Percentiles rank a stretch among this genome's conserved stretches.
Evolutionary conservation across 2,797 vertebrate genomes (phyloP).

Genomic region (Serranus cabrilla): DNA sequence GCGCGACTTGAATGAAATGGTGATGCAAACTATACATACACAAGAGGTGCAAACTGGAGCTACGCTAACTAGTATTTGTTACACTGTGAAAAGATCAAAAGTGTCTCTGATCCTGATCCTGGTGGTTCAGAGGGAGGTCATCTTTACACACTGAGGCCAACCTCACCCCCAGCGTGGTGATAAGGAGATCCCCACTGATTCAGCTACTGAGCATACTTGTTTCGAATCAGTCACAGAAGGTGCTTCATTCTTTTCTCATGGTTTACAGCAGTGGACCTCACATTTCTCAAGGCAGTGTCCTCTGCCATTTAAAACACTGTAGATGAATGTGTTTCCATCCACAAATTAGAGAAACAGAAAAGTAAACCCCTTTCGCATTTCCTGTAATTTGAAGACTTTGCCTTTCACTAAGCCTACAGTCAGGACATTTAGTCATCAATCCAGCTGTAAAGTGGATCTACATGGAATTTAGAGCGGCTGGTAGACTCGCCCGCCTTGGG

Average conservation of each 20-base stretch:
- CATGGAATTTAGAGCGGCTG: too few species aligned
- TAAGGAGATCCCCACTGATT: constrained; percentile 1
- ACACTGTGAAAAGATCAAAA: not conserved
- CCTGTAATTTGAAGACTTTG: too few species aligned
- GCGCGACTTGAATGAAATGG: not conserved
- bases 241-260: not conserved
- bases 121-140: constrained; percentile 1
- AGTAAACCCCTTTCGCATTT: too few species aligned
- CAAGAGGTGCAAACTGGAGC: not conserved
- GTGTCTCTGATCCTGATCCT: not conserved
- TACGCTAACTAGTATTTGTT: constrained; percentile 2
- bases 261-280: not conserved
- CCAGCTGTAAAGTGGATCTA: too few species aligned
- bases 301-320: too few species aligned
- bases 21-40: not conserved
- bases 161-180: not conserved
- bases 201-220: not conserved
- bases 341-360: not conserved
- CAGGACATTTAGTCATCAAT: too few species aligned
- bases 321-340: not conserved
- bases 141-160: not conserved
- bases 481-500: too few species aligned
- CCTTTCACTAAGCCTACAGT: too few species aligned
- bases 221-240: not conserved
- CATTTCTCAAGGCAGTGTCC: not conserved